A percentile compares a stretch with the other conserved stretches of the same genome.
These are phyloP conservation scores for Lasiurus borealis DNA, from an alignment of 2,113 vertebrate species.

Conservation along the genomic window DNA sequence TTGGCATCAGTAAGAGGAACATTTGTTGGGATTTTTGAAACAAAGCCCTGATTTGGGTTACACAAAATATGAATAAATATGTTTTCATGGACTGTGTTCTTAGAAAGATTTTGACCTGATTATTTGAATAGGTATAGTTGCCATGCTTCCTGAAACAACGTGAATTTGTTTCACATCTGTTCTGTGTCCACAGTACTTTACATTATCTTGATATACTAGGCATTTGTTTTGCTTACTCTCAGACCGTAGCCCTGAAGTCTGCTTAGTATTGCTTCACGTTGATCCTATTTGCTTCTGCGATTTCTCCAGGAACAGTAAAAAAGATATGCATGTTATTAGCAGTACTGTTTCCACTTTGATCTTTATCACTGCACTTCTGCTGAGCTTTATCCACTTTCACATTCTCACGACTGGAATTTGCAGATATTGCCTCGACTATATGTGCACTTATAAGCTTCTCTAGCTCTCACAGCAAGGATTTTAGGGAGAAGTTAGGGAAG, in stretches of 20 bases:
- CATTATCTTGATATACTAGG: constrained; percentile 57
- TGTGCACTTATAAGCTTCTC: not conserved
- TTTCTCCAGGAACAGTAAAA: constrained; percentile 47
- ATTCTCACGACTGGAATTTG: not conserved
- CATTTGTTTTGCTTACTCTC: constrained; percentile 66
- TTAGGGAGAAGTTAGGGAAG: not conserved
- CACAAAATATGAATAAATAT: constrained; percentile 17
- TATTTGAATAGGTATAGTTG: constrained; percentile 18
- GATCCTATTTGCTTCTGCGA: constrained; percentile 26
- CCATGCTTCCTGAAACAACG: constrained; percentile 61
- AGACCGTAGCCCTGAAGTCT: constrained; percentile 36
- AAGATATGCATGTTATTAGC: not conserved
- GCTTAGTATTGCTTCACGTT: not conserved
- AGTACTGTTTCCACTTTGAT: constrained; percentile 34
- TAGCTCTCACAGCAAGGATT: not conserved
- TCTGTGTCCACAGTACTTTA: constrained; percentile 53
- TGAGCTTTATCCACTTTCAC: not conserved
- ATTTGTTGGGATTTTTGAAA: constrained; percentile 39
- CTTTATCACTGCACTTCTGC: constrained; percentile 37
- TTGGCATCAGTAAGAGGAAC: not conserved
- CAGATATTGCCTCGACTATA: not conserved
- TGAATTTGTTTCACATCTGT: constrained; percentile 65
- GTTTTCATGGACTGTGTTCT: constrained; percentile 33
- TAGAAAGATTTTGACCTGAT: constrained; percentile 22
- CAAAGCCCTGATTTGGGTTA: not conserved